phyloP scores from a whole-genome alignment of 2,113 vertebrate species.

The Archocentrus centrarchus region DNA sequence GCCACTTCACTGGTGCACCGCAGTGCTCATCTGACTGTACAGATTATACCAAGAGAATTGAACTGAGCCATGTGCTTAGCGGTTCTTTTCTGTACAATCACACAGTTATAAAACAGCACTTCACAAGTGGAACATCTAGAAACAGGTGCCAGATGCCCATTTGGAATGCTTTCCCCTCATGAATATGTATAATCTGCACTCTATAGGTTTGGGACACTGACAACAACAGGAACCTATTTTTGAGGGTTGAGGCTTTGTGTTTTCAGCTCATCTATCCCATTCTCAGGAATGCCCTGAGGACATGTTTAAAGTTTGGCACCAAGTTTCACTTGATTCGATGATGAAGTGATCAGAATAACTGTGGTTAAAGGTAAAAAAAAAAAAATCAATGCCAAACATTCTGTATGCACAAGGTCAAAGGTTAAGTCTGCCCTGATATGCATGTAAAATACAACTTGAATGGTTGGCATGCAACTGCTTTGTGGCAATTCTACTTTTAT shows the following conservation, averaged over 20 bases:
- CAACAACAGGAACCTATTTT: not conserved
- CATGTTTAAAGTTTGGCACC: not conserved
- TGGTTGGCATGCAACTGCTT: not conserved
- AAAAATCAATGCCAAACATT: not conserved
- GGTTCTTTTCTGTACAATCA: not conserved
- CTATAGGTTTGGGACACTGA: not conserved
- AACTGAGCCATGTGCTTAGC: not conserved
- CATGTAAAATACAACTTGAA: not conserved
- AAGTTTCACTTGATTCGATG: not conserved
- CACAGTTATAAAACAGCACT: not conserved
- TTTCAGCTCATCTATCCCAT: not conserved
- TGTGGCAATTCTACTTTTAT: not conserved
- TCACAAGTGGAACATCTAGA: not conserved
- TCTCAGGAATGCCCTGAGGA: not conserved
- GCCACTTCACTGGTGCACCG: not conserved
- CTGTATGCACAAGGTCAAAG: not conserved
- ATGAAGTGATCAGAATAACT: not conserved
- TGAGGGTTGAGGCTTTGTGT: not conserved
- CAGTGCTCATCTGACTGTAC: not conserved
- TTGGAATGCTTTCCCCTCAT: not conserved
- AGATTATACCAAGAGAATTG: not conserved
- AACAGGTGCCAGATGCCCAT: not conserved
- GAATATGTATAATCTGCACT: not conserved
- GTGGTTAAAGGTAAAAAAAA: not conserved
- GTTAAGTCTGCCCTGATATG: not conserved